These are phyloP conservation scores for Falco punctatus DNA, from an alignment of 2,113 vertebrate species.

Conservation along the genomic window DNA sequence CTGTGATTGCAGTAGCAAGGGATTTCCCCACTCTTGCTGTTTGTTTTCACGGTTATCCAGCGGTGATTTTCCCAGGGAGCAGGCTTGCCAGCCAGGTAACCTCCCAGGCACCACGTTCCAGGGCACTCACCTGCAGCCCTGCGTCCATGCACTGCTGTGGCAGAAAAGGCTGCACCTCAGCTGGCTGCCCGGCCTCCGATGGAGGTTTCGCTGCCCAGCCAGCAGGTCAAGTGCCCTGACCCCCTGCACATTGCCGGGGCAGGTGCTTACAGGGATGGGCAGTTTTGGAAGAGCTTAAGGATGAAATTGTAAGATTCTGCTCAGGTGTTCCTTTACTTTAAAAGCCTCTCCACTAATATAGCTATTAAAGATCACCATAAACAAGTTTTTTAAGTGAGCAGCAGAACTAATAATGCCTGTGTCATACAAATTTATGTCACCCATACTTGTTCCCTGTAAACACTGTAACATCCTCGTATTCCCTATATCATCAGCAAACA, in stretches of 20 bases:
- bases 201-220: neutral
- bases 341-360: neutral
- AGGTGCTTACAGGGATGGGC: neutral
- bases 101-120: neutral
- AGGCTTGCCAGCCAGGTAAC: neutral
- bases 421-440: neutral
- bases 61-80: neutral
- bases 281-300: neutral
- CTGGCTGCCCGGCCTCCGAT: accelerated
- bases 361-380: neutral
- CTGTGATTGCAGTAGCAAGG: neutral
- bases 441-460: neutral
- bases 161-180: neutral
- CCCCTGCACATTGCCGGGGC: neutral
- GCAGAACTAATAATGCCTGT: neutral
- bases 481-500: neutral
- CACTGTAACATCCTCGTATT: neutral
- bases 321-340: neutral
- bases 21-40: accelerated
- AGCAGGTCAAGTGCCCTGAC: neutral
- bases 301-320: neutral
- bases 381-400: neutral
- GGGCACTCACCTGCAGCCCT: no score
- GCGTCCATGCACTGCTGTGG: accelerated
- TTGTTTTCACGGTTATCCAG: neutral